Evolutionary conservation across 1,140 invertebrate species (phyloP), one percentile per base, ranked within the genome.

Genomic region (Pantala flavescens): DNA sequence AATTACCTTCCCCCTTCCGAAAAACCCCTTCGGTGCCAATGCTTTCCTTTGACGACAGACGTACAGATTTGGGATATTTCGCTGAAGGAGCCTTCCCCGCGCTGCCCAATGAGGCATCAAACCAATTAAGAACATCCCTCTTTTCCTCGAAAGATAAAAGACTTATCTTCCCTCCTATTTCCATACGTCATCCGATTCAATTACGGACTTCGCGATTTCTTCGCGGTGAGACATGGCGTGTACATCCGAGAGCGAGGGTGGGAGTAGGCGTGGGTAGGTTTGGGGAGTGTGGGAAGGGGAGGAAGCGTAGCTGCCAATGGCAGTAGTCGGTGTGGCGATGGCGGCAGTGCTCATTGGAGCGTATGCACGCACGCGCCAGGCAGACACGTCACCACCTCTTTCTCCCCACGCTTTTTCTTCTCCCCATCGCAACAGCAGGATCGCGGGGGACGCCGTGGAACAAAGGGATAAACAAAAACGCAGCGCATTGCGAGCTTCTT

Each of bases 391-490:
- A 63, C 49, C 49, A 63, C 49, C 49, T 63, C 49, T 63, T 21
- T 21, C 14, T 63, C 49, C 49, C 49, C 49, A 7, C 14, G 12
- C 49, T 63, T 63, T 21, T 63, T 21, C 49, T 63, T 16, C 49
- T 21, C n/a, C 49, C 5, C 49, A 3, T 21, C 14, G 16, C 49
- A 16, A 16, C 49, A 63, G 14, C 49, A 12, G 16, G 3, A 16
- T 21, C n/a, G 14, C 28, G 49, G 49, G 49, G 16, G 3, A 63
- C 49, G n/a, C 49, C 49, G 28, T 9, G 28, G n/a, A 63, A 63
- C 49, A 63, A 63, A 63, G 49, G 49, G 49, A 63, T 63, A 63
- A 63, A 63, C 49, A 63, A 63, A 63, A 63, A 63, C 49, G 49
- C 49, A 21, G 49, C 49, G 49, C 49, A 63, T 63, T 16, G 49